Conservation (phyloP, 2,797 vertebrate species). For the Aeoliscus strigatus region DNA sequence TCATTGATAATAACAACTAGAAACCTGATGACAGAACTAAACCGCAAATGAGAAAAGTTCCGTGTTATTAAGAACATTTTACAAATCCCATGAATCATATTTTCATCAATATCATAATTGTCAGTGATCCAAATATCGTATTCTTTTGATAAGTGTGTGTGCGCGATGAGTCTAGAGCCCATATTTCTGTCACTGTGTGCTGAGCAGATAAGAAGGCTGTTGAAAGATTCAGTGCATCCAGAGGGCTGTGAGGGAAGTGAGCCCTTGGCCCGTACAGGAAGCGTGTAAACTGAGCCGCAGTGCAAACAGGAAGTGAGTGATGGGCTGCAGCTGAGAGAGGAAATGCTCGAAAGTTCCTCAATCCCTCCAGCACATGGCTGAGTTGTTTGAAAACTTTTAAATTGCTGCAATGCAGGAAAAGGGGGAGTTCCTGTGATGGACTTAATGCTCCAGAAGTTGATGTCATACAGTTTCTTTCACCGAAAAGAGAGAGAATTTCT, state of each 20-base stretch:
- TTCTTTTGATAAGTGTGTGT: too few relatives aligned
- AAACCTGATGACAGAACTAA: not conserved
- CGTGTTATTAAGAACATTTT: not conserved
- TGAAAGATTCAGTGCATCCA: constrained; percentile 45
- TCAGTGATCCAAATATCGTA: constrained; percentile 8
- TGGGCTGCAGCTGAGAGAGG: constrained; percentile 43
- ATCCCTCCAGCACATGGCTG: constrained; percentile 29
- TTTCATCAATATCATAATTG: not conserved
- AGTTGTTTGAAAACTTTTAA: constrained; percentile 41
- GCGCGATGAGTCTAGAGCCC: constrained; percentile 22
- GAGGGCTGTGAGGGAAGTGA: constrained; percentile 49
- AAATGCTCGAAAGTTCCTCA: constrained; percentile 43
- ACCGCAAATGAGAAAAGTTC: too few relatives aligned
- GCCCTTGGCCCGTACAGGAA: constrained; percentile 59
- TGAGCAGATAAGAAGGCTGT: constrained; percentile 54
- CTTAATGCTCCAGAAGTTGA: not conserved
- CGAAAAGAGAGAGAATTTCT: too few relatives aligned
- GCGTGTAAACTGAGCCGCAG: constrained; percentile 52
- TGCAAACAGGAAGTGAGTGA: constrained; percentile 67
- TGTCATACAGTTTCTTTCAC: not conserved
- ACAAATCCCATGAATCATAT: not conserved
- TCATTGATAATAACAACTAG: not conserved
- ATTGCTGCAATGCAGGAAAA: constrained; percentile 34
- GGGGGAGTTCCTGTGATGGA: not conserved
- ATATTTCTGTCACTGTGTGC: constrained; percentile 43